Percentiles rank a stretch among this genome's conserved stretches.
Evolutionary conservation across 2,888 invertebrate genomes (phyloP).

Genomic region (Fragum sueziense): DNA sequence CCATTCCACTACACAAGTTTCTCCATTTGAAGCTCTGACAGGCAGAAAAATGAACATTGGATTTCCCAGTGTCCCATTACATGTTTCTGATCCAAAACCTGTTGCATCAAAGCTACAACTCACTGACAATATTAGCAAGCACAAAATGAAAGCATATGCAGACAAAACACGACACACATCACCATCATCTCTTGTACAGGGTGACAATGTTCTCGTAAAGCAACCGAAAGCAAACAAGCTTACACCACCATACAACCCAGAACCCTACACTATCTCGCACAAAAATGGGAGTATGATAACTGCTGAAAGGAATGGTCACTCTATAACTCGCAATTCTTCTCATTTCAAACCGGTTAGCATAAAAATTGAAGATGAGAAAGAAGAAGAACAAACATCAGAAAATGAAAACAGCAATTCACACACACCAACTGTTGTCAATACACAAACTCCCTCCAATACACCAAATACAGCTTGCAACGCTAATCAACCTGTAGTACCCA

Average conservation of each 20-base stretch:
- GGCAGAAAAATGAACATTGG: constrained; percentile 37
- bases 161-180: too few species aligned
- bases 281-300: constrained; percentile 40
- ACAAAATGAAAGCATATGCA: constrained; percentile 31
- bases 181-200: background rate
- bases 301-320: constrained; percentile 23
- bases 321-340: constrained; percentile 36
- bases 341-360: constrained; percentile 38
- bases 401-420: background rate
- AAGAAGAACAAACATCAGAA: background rate
- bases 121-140: constrained; percentile 21
- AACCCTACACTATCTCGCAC: constrained; percentile 26
- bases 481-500: background rate
- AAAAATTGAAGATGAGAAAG: background rate
- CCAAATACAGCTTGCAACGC: background rate
- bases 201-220: too few species aligned
- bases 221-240: constrained; percentile 34
- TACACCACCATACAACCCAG: constrained; percentile 34
- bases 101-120: constrained; percentile 17
- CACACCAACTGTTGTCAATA: background rate
- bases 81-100: background rate
- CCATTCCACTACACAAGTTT: constrained; percentile 21
- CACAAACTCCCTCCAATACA: background rate
- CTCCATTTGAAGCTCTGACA: constrained; percentile 38
- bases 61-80: background rate